These are phyloP conservation scores for Melanchra persicariae DNA, from an alignment of 2,888 invertebrate genomes.

Conservation along the genomic window DNA sequence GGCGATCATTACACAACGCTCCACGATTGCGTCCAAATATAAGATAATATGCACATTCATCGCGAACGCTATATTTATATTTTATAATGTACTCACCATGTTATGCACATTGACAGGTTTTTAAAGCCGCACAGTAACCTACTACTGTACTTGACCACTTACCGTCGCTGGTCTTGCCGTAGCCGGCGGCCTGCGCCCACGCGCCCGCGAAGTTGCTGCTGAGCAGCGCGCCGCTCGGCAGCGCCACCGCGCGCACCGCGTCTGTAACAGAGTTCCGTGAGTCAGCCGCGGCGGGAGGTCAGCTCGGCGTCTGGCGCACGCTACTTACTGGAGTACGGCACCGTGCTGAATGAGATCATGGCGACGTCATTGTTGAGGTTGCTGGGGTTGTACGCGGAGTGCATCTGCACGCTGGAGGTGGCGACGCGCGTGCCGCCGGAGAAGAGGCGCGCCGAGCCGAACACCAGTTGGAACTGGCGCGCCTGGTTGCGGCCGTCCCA, in stretches of 20 bases:
- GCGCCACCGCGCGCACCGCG: constrained; percentile 64
- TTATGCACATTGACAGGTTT: too few species aligned
- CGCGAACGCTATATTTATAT: not conserved
- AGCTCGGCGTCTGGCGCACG: not conserved
- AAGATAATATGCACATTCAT: not conserved
- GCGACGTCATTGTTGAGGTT: constrained; percentile 70
- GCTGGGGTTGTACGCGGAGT: constrained; percentile 65
- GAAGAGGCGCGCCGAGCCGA: constrained; percentile 71
- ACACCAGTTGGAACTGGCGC: constrained; percentile 73
- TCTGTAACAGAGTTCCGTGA: constrained; percentile 63
- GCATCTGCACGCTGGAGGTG: constrained; percentile 68
- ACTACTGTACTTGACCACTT: constrained; percentile 25
- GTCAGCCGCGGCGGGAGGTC: not conserved
- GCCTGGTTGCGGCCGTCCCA: constrained; percentile 71
- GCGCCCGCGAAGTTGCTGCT: constrained; percentile 64
- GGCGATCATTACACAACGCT: not conserved
- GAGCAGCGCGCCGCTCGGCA: constrained; percentile 64
- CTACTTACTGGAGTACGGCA: constrained; percentile 68
- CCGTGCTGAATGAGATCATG: constrained; percentile 60
- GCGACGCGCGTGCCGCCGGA: constrained; percentile 70
- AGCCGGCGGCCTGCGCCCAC: constrained; percentile 69
- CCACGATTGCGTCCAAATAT: not conserved
- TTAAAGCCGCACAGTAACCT: too few species aligned
- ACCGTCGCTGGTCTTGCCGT: constrained; percentile 70
- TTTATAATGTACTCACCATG: too few species aligned